phyloP scores from a whole-genome alignment of 2,113 vertebrate genomes.

The Ptychochromis oligacanthus region DNA sequence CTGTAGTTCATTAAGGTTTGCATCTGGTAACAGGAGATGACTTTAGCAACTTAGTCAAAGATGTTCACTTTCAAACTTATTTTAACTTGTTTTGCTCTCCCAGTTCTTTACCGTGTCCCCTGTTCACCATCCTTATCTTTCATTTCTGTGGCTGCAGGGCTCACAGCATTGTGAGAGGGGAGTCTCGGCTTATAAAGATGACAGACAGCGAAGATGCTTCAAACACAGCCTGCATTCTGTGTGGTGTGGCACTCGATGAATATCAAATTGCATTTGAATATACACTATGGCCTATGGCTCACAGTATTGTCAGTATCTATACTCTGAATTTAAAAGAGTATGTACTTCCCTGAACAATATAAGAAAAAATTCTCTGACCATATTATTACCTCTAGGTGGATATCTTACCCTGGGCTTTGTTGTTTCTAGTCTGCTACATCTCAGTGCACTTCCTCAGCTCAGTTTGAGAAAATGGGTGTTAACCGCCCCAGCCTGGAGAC shows the following conservation, averaged over 20 bases:
- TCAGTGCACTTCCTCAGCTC: constrained; percentile 1
- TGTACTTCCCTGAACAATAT: constrained; percentile 4
- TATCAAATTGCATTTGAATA: not conserved
- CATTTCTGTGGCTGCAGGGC: not conserved
- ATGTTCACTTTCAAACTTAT: not conserved
- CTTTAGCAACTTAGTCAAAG: not conserved
- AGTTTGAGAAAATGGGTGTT: constrained; percentile 35
- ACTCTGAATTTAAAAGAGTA: constrained; percentile 15
- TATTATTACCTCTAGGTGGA: constrained; percentile 7
- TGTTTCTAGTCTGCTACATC: constrained; percentile 30
- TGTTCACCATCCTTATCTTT: constrained; percentile 25
- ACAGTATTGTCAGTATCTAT: not conserved
- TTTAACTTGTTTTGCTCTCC: not conserved
- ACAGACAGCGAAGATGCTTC: constrained; percentile 2
- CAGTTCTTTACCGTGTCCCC: not conserved
- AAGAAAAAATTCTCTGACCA: not conserved
- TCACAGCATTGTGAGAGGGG: not conserved
- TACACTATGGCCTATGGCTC: not conserved
- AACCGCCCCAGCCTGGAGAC: constrained; percentile 25
- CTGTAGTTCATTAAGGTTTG: not conserved
- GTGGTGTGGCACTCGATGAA: not conserved
- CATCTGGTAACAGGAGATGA: not conserved
- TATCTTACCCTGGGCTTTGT: not conserved
- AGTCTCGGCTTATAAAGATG: constrained; percentile 11
- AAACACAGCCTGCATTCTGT: not conserved